These are phyloP conservation scores for Halcyon chelicuti DNA, from an alignment of 2,797 vertebrate genomes.

Conservation along the genomic window DNA sequence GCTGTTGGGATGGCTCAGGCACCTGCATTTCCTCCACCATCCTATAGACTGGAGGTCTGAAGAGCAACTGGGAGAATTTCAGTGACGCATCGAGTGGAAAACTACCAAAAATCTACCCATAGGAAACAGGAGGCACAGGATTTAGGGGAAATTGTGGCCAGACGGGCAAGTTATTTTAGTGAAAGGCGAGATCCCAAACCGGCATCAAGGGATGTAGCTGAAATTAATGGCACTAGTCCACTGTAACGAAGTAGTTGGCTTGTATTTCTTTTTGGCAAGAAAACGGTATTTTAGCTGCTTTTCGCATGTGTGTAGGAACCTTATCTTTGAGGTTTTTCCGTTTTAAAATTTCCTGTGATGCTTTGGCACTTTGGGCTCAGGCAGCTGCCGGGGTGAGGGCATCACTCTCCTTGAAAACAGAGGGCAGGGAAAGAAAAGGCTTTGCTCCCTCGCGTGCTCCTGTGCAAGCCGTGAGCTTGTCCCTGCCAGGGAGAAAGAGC, in stretches of 20 bases:
- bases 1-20: neutral
- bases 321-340: neutral
- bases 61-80: neutral
- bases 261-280: neutral
- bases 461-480: neutral
- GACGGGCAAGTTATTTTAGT: neutral
- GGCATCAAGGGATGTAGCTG: neutral
- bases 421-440: neutral
- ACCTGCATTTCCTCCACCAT: neutral
- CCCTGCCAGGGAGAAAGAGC: neutral
- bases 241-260: neutral
- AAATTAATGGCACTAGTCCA: neutral
- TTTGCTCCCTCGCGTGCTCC: accelerated
- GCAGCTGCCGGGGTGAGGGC: neutral
- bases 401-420: neutral
- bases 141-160: neutral
- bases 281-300: neutral
- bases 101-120: neutral
- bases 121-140: neutral
- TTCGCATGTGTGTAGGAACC: neutral
- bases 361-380: neutral
- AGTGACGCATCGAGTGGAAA: neutral
- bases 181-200: neutral
- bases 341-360: neutral
- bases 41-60: neutral